phyloP scores from a whole-genome alignment of 2,797 vertebrate genomes.

The Garrulus glandarius region DNA sequence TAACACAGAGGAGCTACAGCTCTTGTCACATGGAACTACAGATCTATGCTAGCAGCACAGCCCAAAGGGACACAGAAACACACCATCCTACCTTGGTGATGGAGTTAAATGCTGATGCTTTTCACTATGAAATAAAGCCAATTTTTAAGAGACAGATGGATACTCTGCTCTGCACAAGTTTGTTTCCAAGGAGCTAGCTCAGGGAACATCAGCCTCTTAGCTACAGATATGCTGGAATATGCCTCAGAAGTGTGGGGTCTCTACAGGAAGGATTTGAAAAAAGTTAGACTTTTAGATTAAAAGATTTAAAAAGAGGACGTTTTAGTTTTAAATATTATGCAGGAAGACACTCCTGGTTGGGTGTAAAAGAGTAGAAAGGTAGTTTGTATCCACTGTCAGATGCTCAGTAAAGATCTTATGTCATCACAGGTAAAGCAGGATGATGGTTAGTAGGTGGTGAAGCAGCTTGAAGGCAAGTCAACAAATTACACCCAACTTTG shows the following conservation, averaged over 20 bases:
- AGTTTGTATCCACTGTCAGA: not conserved
- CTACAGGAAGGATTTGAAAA: not conserved
- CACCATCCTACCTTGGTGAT: not conserved
- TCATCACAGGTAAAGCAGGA: not conserved
- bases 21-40: not conserved
- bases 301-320: not conserved
- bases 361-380: not conserved
- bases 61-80: not conserved
- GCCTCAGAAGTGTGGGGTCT: not conserved
- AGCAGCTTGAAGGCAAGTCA: not conserved
- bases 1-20: not conserved
- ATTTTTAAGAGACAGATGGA: not conserved
- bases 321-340: not conserved
- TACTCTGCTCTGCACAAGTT: not conserved
- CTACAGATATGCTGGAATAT: not conserved
- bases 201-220: not conserved
- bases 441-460: not conserved
- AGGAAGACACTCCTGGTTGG: not conserved
- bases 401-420: not conserved
- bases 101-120: not conserved
- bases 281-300: not conserved
- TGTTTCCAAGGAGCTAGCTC: not conserved
- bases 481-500: not conserved
- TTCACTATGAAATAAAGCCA: not conserved
- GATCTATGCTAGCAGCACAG: not conserved